Base-by-base conservation (phyloP, 1,140 invertebrate genomes). In the Drosophila kepulauana region DNA sequence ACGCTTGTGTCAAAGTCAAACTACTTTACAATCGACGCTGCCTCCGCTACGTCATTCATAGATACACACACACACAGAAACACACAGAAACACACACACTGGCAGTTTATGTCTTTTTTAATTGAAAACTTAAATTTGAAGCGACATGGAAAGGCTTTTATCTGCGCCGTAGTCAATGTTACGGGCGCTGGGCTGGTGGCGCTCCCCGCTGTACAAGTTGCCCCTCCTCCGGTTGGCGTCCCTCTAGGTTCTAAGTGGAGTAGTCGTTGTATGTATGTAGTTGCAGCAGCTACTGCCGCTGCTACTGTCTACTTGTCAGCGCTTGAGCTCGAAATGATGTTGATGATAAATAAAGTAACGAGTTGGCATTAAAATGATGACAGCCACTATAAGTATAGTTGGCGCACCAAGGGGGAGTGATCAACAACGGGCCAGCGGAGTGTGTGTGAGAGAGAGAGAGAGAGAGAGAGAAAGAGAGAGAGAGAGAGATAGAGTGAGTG, bases 71-170 rank as follows among this genome's bases (percentile, higher is more conserved):
- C 61, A 71, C 48, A 77, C 63, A 33, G n/a, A n/a, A n/a, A n/a
- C 30, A 63, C 28, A 30, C 38, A 56, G 30, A 41, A 33, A 54
- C 13, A 48, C 16, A 63, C 13, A 41, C 51, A 62, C 15, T 30
- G 56, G 41, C 45, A 71, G 66, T 89, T 89, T 85, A 89, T 89
- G 85, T 89, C 85, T 89, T 89, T 89, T 89, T 89, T 89, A 89
- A 89, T 89, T 89, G 85, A 89, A 89, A 89, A 89, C 85, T 89
- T 89, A 89, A 89, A 89, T 89, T 89, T 89, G 81, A 90, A 89
- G 86, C 85, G 85, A 89, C 85, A 89, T 89, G 85, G 81, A 89
- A 89, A 89, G 85, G 85, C 85, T 89, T 89, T 89, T 89, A 89
- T 89, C 85, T 81, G 81, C 69, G 69, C 86, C 85, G 84, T 82